Evolutionary conservation across 2,113 vertebrate genomes (phyloP), one percentile per base, ranked within the genome.

Genomic region (Xiphophorus maculatus): DNA sequence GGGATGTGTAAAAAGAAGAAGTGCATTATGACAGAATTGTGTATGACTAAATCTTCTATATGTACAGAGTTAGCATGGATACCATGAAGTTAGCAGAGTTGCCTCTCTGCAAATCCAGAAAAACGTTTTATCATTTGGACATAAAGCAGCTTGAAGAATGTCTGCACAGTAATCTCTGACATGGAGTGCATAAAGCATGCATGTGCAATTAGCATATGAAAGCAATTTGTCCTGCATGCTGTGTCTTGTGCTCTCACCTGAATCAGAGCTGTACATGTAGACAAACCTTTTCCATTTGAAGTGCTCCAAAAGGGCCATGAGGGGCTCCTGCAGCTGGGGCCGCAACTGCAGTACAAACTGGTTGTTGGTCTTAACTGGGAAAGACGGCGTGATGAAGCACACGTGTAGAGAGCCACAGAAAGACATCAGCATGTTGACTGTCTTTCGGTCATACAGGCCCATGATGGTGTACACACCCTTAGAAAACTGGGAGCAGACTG

Each of bases 401-500:
- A 99, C 96, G 0, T 99, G 98, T 17, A 99, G 96, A 33, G 98
- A 96, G 70, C 96, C 96, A 0, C 98, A 99, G 94, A 99, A 99
- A 0, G 98, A 99, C 1, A 97, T 98, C 69, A 99, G 95, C 96
- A 98, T 99, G 95, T 98, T 99, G 89, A 99, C 97, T 0, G 98
- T 99, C 80, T 95, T 95, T 78, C 95, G 93, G 90, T 99, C 97
- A 0, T 99, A 99, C 90, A 99, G 95, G 0, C 98, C 98, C 66
- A 99, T 97, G 93, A 99, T 98, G 93, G 97, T 97, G 0, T 99
- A 99, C 77, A 99, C 98, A 3, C 98, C 98, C 88, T 97, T 98
- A 32, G 97, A 96, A 90, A 99, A 98, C 95, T 99, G 98, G 0
- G 98, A 99, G 87, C 97, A 99, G 93, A 99, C 97, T 99, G 92